Percentiles rank a stretch among this genome's conserved stretches.
These are phyloP conservation scores for Crotalus helleri DNA, from an alignment of 2,113 vertebrate genomes.

Conservation along the genomic window DNA sequence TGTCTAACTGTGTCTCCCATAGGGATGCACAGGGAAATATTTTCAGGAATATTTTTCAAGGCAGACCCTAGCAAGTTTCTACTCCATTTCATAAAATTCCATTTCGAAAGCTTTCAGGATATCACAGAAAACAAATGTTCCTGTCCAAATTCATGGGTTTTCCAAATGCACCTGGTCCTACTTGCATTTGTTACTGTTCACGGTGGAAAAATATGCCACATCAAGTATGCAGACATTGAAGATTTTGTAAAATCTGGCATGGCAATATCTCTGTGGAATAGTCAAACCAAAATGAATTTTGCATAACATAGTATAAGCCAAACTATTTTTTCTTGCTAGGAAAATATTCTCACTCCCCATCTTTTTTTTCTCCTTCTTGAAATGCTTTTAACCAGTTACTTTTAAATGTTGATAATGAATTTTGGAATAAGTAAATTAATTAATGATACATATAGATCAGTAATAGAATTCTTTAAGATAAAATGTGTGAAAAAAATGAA, in stretches of 20 bases:
- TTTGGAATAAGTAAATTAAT: neutral
- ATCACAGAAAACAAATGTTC: neutral
- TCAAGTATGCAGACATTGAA: neutral
- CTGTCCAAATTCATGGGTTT: neutral
- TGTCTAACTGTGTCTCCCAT: too few relatives aligned
- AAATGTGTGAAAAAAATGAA: neutral
- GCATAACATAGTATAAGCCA: neutral
- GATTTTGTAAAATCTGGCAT: neutral
- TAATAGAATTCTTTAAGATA: neutral
- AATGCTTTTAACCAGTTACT: neutral
- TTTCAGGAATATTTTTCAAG: too few relatives aligned
- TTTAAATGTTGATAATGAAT: neutral
- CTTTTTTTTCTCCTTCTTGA: neutral
- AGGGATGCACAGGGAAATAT: too few relatives aligned
- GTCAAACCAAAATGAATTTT: neutral
- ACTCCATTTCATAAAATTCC: constrained; percentile 9
- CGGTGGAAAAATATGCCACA: neutral
- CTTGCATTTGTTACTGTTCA: neutral
- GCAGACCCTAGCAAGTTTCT: neutral
- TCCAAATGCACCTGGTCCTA: neutral
- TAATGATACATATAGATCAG: neutral
- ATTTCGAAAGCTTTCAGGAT: neutral
- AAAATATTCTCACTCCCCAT: neutral
- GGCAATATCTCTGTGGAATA: neutral
- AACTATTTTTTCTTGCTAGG: neutral